Conservation (phyloP, 2,113 vertebrate genomes). For the Takifugu flavidus region DNA sequence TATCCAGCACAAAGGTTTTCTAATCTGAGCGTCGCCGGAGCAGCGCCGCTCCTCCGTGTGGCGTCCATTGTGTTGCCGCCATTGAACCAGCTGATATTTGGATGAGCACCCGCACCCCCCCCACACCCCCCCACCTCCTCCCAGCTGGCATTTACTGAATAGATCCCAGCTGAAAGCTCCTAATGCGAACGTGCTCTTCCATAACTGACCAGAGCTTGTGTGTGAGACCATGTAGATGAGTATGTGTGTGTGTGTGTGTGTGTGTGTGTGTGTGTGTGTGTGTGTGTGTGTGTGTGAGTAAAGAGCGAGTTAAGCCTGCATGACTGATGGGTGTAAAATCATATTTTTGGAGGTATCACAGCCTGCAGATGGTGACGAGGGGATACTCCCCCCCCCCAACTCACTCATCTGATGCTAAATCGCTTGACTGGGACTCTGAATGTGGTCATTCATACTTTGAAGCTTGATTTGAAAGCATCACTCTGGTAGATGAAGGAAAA, state of each 20-base stretch:
- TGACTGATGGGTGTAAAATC: constrained; percentile 50
- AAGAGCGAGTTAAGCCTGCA: constrained; percentile 43
- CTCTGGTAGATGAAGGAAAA: too few relatives aligned
- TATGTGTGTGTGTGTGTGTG: constrained; percentile 3
- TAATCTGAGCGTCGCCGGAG: constrained; percentile 30
- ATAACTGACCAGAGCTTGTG: constrained; percentile 12
- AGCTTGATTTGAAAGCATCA: too few relatives aligned
- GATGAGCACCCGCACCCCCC: constrained; percentile 17
- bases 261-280: constrained; percentile 4
- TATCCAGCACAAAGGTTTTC: constrained; percentile 39
- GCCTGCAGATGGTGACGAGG: constrained; percentile 29
- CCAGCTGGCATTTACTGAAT: constrained; percentile 42
- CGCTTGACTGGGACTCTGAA: background rate
- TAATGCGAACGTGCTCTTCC: constrained; percentile 31
- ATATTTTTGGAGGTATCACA: constrained; percentile 21
- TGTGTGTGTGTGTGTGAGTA: constrained; percentile 12
- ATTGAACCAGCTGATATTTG: constrained; percentile 36
- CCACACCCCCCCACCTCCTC: background rate
- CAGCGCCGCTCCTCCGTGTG: constrained; percentile 15
- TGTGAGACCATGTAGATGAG: constrained; percentile 1
- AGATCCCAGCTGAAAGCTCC: constrained; percentile 39
- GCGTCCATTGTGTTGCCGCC: constrained; percentile 24
- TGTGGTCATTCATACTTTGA: too few relatives aligned
- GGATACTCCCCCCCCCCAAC: background rate
- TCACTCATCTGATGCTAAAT: background rate